These are phyloP conservation scores for Acestrorhynchus altus DNA, from an alignment of 2,797 vertebrate genomes.

Conservation along the genomic window DNA sequence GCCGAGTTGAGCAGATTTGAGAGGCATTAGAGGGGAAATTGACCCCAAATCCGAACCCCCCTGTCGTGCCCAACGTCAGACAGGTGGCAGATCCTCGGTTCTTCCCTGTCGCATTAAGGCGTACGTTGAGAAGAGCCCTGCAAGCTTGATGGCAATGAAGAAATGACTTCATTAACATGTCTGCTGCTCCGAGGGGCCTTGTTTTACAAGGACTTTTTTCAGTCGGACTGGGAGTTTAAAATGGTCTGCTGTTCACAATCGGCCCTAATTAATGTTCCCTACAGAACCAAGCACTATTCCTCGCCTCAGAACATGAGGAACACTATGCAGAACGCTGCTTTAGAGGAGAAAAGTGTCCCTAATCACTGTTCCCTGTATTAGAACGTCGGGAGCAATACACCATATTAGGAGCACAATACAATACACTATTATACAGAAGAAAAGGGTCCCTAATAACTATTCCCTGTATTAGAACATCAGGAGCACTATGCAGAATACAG, in stretches of 20 bases:
- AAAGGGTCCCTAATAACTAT: not conserved
- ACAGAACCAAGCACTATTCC: not conserved
- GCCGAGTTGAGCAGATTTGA: constrained; percentile 66
- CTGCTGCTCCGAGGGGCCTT: not conserved
- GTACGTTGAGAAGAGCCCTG: not conserved
- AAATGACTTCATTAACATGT: not conserved
- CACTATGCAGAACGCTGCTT: not conserved
- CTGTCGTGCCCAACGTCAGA: constrained; percentile 70
- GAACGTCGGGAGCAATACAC: too few relatives aligned
- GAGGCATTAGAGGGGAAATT: constrained; percentile 63
- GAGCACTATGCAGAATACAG: not conserved
- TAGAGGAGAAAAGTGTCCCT: not conserved
- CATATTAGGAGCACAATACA: not conserved
- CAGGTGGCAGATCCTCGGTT: constrained; percentile 67
- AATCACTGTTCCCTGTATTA: not conserved
- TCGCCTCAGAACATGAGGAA: too few relatives aligned
- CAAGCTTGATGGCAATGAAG: not conserved
- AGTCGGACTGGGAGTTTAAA: not conserved
- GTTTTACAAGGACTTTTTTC: not conserved
- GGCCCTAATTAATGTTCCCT: not conserved
- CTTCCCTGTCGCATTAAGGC: constrained; percentile 8
- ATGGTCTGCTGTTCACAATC: not conserved
- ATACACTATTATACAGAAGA: not conserved
- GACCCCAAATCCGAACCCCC: constrained; percentile 70
- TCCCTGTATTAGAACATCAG: not conserved